Evolutionary conservation across 1,140 invertebrate species (phyloP).

Genomic region (Musca vetustissima): DNA sequence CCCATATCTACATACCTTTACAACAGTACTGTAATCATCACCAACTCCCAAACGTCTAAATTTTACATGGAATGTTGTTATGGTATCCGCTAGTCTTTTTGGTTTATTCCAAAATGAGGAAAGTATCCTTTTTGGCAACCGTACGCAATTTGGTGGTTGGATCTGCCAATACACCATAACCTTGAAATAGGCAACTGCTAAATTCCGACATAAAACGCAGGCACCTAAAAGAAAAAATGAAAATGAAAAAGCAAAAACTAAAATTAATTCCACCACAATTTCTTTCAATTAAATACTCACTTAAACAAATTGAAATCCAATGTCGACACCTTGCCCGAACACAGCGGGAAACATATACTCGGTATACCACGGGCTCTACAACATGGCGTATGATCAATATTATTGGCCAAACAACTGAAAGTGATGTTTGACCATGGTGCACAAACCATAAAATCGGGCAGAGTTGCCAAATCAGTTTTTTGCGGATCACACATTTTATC

Average conservation of each 20-base stretch:
- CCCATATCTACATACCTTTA: slow-evolving; percentile 59
- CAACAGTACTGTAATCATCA: slow-evolving; percentile 59
- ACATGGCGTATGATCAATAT: slow-evolving; percentile 79
- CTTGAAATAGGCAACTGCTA: slow-evolving; percentile 77
- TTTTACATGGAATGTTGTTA: slow-evolving; percentile 69
- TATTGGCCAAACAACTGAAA: slow-evolving; percentile 77
- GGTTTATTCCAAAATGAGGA: slow-evolving; percentile 76
- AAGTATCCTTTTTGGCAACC: slow-evolving; percentile 71
- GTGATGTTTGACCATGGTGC: slow-evolving; percentile 79
- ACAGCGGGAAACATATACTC: slow-evolving; percentile 71
- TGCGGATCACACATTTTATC: slow-evolving; percentile 78
- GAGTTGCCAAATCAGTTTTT: slow-evolving; percentile 62
- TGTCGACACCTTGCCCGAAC: slow-evolving; percentile 74
- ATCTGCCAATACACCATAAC: slow-evolving; percentile 77
- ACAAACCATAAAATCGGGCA: slow-evolving; percentile 81
- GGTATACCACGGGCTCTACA: slow-evolving; percentile 74
- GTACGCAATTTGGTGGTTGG: slow-evolving; percentile 68
- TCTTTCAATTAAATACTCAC: slow-evolving; percentile 60
- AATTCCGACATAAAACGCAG: slow-evolving; percentile 78
- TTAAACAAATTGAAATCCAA: slow-evolving; percentile 79
- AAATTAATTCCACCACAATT: background rate
- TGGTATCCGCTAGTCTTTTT: slow-evolving; percentile 68
- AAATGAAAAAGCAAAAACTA: background rate
- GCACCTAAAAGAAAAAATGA: slow-evolving; percentile 60
- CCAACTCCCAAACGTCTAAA: slow-evolving; percentile 61